Evolutionary conservation across 2,113 vertebrate genomes (phyloP).

Genomic region (Dipodomys stephensi): DNA sequence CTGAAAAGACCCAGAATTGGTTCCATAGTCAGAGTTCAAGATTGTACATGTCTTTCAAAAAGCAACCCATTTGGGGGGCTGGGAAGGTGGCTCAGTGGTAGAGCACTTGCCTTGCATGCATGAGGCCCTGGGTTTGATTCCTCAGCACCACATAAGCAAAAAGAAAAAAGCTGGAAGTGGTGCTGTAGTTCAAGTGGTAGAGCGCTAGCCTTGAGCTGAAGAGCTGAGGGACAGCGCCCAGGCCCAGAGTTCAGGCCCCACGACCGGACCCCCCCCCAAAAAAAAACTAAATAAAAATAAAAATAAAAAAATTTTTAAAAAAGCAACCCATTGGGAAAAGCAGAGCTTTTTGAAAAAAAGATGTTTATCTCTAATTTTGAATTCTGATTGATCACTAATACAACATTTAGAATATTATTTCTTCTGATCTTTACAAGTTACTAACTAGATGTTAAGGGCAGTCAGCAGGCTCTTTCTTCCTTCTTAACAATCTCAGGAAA

Average conservation of each 20-base stretch:
- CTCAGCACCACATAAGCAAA: too few species aligned
- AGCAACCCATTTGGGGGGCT: not conserved
- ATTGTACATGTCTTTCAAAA: not conserved
- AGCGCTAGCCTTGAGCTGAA: too few species aligned
- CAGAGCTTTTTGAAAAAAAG: not conserved
- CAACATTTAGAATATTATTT: slow-evolving; percentile 34
- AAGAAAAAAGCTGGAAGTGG: too few species aligned
- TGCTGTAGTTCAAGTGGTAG: too few species aligned
- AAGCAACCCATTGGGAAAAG: slow-evolving; percentile 25
- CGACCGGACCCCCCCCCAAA: too few species aligned
- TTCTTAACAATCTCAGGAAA: slow-evolving; percentile 34
- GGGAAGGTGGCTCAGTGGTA: too few species aligned
- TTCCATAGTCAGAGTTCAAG: not conserved
- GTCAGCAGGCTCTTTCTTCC: not conserved
- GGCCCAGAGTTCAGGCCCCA: too few species aligned
- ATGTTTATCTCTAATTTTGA: slow-evolving; percentile 29
- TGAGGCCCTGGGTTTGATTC: too few species aligned
- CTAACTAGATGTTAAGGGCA: not conserved
- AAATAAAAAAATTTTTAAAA: too few species aligned
- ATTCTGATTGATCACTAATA: not conserved
- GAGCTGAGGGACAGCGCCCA: too few species aligned
- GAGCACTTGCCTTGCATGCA: too few species aligned
- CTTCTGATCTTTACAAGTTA: slow-evolving; percentile 34
- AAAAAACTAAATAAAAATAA: too few species aligned
- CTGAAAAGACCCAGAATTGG: not conserved